Base-by-base conservation (phyloP, 2,797 vertebrate genomes). In the Trachurus trachurus region DNA sequence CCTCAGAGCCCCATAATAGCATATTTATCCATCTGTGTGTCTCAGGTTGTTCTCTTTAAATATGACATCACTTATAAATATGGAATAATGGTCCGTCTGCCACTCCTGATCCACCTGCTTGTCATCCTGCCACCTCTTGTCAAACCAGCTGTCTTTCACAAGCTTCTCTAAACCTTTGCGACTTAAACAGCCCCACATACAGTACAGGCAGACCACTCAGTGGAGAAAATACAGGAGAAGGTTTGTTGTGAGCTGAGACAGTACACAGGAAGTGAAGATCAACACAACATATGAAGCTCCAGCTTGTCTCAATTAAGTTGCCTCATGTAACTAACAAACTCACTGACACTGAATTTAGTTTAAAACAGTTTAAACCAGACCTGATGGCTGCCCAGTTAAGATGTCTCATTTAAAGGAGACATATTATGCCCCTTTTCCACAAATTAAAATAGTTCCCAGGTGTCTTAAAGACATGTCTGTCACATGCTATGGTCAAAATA, bases 191-290 rank as follows among this genome's bases (percentile, higher is more conserved):
- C 49, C 8, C 9, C 29, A 39, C 15, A 45, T 6, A 22, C n/a
- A 49, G 6, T 6, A 22, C n/a, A 49, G 6, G 17, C 5, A 63
- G 0, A 29, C 8, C 3, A 53, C 26, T 49, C 21, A 47, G 52
- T 26, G 17, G 34, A 50, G 6, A 45, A 54, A 39, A 68, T 12
- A 15, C 40, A 50, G 29, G 10, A 22, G 8, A 45, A 17, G 9
- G 11, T 78, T 56, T 74, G 65, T 39, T 34, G 70, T 26, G 47
- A 45, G 8, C 47, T 44, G 21, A 40, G 40, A 66, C 17, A 56
- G 11, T 19, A 65, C n/a, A 39, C 15, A 26, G 26, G 52, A 15
- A 15, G 16, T 3, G 4, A 63, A 57, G 54, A 40, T n/a, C 37
- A 54, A 19, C 7, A 21, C 29, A 37, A 57, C 16, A 17, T 16